Percentiles rank a stretch among this genome's conserved stretches.
These are phyloP conservation scores for Sakesphorus luctuosus DNA, from an alignment of 2,113 vertebrate species.

Conservation along the genomic window DNA sequence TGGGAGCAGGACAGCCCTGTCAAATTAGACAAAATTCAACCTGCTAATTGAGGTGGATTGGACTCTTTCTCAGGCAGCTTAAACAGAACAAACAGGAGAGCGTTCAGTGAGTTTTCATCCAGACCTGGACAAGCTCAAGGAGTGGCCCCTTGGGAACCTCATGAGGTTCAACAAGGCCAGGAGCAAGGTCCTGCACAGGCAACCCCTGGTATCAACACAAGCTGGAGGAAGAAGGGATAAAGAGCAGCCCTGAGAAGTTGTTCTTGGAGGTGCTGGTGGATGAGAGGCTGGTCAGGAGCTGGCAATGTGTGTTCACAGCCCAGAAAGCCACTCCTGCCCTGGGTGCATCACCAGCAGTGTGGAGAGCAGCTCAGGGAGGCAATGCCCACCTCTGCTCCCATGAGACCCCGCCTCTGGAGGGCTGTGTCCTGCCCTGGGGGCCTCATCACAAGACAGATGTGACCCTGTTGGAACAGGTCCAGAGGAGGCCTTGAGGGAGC, in stretches of 20 bases:
- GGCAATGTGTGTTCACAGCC: neutral
- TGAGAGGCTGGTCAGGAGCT: neutral
- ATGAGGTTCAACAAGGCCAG: neutral
- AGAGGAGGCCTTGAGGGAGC: neutral
- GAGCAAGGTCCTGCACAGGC: neutral
- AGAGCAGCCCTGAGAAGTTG: neutral
- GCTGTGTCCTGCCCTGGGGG: neutral
- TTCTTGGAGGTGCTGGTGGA: neutral
- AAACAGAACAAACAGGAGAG: neutral
- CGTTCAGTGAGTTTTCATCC: neutral
- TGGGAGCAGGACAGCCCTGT: neutral
- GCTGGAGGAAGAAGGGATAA: neutral
- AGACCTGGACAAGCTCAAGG: neutral
- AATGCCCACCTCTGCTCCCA: too few relatives aligned
- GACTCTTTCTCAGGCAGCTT: neutral
- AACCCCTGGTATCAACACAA: neutral
- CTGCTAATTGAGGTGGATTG: neutral
- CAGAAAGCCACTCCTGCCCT: neutral
- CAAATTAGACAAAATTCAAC: neutral
- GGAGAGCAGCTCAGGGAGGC: neutral
- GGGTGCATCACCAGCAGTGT: neutral
- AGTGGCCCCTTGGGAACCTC: neutral
- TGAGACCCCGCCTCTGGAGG: neutral
- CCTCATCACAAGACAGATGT: neutral
- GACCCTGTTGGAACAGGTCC: neutral